Base-by-base conservation (phyloP, 2,888 invertebrate species). In the Hydroisotoma schaefferi region DNA sequence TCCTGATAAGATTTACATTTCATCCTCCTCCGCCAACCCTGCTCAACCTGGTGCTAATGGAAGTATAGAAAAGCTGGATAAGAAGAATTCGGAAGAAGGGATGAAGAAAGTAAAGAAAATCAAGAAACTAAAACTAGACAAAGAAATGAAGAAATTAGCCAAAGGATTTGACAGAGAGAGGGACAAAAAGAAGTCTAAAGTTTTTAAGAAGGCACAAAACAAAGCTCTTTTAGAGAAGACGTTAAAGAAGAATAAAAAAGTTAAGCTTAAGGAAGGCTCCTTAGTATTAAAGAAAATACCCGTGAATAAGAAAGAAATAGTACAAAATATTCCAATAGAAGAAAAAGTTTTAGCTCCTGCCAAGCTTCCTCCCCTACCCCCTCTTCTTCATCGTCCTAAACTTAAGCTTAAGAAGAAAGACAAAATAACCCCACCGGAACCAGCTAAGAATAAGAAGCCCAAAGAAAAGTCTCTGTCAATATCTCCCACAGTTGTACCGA, bases 161-260 rank as follows among this genome's bases (percentile, higher is more conserved):
- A n/a, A n/a, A 12, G 47, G 49, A 10, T 6, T 25, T 2, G 20
- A 20, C 1, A 52, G 23, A 27, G 53, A 60, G 27, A 18, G 43
- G 1, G 54, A 38, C 3, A 87, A 87, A 77, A 88, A 86, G 76
- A 92, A 91, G 76, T 80, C 90, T 40, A 90, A 89, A 79, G 89
- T 91, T 75, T 88, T 91, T 75, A 91, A 63, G 48, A 70, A 63
- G 59, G 55, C 49, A 6, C 49, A 49, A 49, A 51, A 4, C 40
- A 27, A 15, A 57, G 25, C 23, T 29, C 48, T 25, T 48, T 43
- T 23, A 38, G 37, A 49, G 28, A 55, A 48, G 25, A 55, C 26
- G 40, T 57, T 56, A 22, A 59, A 61, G 47, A 61, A 47, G 54
- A 63, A 40, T 40, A 60, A 61, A 33, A 61, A 59, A 37, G 15